Evolutionary conservation across 2,888 invertebrate species (phyloP), one percentile per base, ranked within the genome.

Genomic region (Sicus ferrugineus): DNA sequence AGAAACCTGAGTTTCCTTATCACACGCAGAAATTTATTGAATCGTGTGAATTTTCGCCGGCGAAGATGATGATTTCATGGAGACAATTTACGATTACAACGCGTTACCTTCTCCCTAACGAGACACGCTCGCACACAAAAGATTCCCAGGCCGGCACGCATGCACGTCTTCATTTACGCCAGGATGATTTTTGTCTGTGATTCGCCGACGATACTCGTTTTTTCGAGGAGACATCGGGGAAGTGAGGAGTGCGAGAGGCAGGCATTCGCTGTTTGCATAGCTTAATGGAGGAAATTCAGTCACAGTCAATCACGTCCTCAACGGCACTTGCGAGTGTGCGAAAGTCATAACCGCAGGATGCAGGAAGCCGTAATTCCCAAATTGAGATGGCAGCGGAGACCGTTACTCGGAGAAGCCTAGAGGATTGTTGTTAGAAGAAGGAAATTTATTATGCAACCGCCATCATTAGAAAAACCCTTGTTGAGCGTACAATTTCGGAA

Each of bases 51-150:
- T 61, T 21, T 61, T 58, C 31, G 58, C n/a, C n/a, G 16, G 61
- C 64, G 48, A 72, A 71, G 66, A 66, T 68, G 66, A 66, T 68
- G 72, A 72, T 71, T 73, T 72, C 72, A 72, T 74, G 71, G n/a
- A n/a, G 72, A 59, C 71, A 73, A 70, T 73, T 73, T 73, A 72
- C 72, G 68, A 68, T 68, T 70, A 72, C 74, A 72, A 70, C 71
- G 72, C 70, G 71, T 71, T 73, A 42, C 14, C 42, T 42, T n/a
- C 52, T 73, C 65, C 73, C 72, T 73, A 74, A 73, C 73, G 70
- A 72, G 69, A 70, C 73, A 70, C 70, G 54, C 50, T 56, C 34
- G n/a, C 46, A 48, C 61, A 48, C 54, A 26, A 26, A 11, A 7
- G 1, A 42, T 34, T 21, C 28, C 21, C 42, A 28, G 23, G 16